Base-by-base conservation (phyloP, 1,140 invertebrate genomes). In the Drosophila bocqueti region DNA sequence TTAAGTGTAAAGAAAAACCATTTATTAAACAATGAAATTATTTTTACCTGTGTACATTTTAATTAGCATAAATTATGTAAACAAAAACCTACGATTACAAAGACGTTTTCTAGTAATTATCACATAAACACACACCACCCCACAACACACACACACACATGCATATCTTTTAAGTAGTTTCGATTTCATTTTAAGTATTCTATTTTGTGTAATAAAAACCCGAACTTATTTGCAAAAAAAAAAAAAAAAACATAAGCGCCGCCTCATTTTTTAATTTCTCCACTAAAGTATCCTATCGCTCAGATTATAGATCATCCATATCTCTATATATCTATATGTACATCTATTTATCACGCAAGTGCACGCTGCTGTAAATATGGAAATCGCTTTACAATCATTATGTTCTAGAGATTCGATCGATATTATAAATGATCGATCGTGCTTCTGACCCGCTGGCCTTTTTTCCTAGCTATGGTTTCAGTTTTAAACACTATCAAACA, bases 381-480 rank as follows among this genome's bases (percentile, higher is more conserved):
- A 58, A 55, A 77, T 45, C 49, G 83, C 83, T 89, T 55, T 87
- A 76, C 66, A 79, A 83, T 80, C 80, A 85, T 79, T 85, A 85
- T 79, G 85, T 80, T 74, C 47, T 57, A 75, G 68, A 73, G 47
- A 76, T 50, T 81, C 74, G 81, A 81, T 55, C 34, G 24, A 24
- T 16, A 61, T 63, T 61, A 52, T 36, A 54, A 21, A 15, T 34
- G 52, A 54, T 58, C 46, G 52, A 54, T 58, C 46, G 58, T 57
- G 76, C 76, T 78, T 79, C 2, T 24, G 49, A 69, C 64, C 67
- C 78, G 73, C 49, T 34, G 49, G 29, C 49, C 49, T 52, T 61
- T 83, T 77, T 84, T 87, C 76, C 84, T 84, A 87, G 84, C 81
- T 81, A 90, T 84, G 84, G 85, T 89, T 89, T 90, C 85, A 89